Evolutionary conservation across 2,113 vertebrate genomes (phyloP).

Genomic region (Elaphurus davidianus): DNA sequence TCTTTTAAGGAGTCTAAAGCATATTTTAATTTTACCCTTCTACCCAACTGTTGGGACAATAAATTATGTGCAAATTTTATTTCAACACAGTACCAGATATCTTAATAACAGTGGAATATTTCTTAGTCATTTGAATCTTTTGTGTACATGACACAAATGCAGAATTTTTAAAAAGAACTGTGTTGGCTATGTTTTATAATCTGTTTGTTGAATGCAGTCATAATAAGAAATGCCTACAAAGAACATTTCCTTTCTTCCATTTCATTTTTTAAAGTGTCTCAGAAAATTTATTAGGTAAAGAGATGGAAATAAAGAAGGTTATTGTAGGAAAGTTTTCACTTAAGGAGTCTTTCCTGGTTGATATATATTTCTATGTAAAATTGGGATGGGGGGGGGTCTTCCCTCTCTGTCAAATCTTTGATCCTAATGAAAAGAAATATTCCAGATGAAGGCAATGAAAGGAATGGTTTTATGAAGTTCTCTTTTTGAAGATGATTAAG

Average conservation of each 20-base stretch:
- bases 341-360: constrained; percentile 16
- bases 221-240: constrained; percentile 11
- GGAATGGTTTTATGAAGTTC: not conserved
- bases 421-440: constrained; percentile 37
- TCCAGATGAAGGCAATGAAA: constrained; percentile 31
- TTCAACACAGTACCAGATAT: not conserved
- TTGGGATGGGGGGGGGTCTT: not conserved
- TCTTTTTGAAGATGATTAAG: constrained; percentile 26
- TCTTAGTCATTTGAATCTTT: not conserved
- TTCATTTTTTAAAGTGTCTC: constrained; percentile 30
- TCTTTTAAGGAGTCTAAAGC: not conserved
- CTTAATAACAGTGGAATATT: not conserved
- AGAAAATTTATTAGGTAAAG: constrained; percentile 36
- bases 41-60: not conserved
- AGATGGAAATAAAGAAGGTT: constrained; percentile 47
- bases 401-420: constrained; percentile 60
- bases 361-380: constrained; percentile 29
- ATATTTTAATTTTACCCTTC: not conserved
- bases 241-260: not conserved
- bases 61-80: not conserved
- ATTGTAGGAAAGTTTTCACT: constrained; percentile 33
- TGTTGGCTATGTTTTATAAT: not conserved
- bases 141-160: not conserved
- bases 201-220: not conserved
- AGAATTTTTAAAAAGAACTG: not conserved